Evolutionary conservation across 2,797 vertebrate species (phyloP).

Genomic region (Bothrops alternatus): DNA sequence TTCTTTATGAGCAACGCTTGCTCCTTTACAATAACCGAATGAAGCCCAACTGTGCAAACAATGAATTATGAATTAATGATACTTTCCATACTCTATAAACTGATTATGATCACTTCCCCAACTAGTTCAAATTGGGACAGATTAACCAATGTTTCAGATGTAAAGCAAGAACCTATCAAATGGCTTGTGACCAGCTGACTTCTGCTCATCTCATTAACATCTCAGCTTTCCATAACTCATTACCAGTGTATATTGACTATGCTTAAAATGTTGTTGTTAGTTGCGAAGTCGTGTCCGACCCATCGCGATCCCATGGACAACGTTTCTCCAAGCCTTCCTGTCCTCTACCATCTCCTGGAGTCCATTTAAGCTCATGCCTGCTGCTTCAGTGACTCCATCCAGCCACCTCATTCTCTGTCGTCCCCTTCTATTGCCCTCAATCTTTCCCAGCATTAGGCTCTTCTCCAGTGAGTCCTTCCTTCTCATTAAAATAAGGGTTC

Average conservation of each 20-base stretch:
- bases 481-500: no score
- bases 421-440: no score
- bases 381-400: no score
- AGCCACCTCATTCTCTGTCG: no score
- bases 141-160: not conserved
- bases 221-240: not conserved
- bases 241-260: not conserved
- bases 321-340: no score
- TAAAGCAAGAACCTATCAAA: not conserved
- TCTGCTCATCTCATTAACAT: fast-evolving
- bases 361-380: no score
- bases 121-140: not conserved
- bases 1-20: not conserved
- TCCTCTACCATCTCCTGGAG: no score
- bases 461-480: no score
- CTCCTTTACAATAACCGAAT: not conserved
- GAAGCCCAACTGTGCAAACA: not conserved
- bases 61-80: constrained; percentile 7
- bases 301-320: no score
- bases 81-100: not conserved
- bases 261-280: not conserved
- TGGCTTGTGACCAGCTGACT: no score
- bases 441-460: no score
- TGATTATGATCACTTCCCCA: not conserved
- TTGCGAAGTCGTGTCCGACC: no score